Conservation (phyloP, 2,113 vertebrate genomes). For the Poicephalus meyeri region DNA sequence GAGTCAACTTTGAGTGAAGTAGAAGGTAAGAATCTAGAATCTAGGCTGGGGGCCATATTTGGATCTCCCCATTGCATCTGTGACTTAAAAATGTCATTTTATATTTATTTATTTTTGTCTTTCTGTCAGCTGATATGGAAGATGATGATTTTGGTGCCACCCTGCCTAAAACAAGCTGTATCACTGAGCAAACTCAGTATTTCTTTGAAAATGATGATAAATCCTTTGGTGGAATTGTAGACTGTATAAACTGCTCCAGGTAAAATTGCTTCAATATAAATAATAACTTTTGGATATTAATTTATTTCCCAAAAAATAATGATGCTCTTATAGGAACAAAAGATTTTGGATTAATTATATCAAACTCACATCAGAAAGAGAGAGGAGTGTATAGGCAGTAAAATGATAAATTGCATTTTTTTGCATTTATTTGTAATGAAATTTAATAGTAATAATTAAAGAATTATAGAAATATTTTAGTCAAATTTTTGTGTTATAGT, state of each 20-base stretch:
- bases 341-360: not conserved
- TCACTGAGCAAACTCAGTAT: constrained; percentile 98
- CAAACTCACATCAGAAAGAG: not conserved
- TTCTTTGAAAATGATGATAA: constrained; percentile 93
- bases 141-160: constrained; percentile 87
- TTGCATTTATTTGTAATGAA: not conserved
- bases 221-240: constrained; percentile 88
- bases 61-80: not conserved
- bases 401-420: not conserved
- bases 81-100: not conserved
- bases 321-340: not conserved
- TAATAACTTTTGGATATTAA: not conserved
- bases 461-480: not conserved
- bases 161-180: constrained; percentile 95
- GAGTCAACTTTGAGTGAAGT: constrained; percentile 18
- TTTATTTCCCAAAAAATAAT: not conserved
- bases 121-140: constrained; percentile 83
- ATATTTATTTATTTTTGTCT: not conserved
- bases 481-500: not conserved
- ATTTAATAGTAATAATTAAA: not conserved
- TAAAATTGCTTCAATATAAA: constrained; percentile 54
- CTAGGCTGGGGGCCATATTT: not conserved
- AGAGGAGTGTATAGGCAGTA: not conserved
- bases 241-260: constrained; percentile 98
- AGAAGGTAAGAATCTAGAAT: constrained; percentile 22